phyloP scores from a whole-genome alignment of 1,140 invertebrate genomes.

The Yoshiicerus persimilis region DNA sequence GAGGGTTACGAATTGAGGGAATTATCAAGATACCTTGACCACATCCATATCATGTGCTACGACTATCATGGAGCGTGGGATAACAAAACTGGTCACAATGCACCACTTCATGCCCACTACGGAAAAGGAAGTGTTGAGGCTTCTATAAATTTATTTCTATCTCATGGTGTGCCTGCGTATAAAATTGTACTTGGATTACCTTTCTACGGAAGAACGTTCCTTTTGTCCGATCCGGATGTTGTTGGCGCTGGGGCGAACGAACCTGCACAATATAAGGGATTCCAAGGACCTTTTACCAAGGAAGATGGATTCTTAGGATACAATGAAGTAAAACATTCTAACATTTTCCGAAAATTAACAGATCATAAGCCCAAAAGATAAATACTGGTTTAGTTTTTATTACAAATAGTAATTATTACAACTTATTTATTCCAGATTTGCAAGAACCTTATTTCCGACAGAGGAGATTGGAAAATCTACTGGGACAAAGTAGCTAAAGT shows the following conservation, averaged over 20 bases:
- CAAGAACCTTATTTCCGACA: slow-evolving; percentile 43
- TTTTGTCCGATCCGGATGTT: slow-evolving; percentile 56
- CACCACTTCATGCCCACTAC: slow-evolving; percentile 51
- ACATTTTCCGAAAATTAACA: background rate
- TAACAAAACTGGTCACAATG: slow-evolving; percentile 70
- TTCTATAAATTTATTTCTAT: slow-evolving; percentile 51
- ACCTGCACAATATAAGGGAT: slow-evolving; percentile 60
- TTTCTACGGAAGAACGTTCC: slow-evolving; percentile 79
- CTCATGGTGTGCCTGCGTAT: slow-evolving; percentile 64
- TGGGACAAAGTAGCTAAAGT: slow-evolving; percentile 47
- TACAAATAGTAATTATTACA: too few relatives aligned
- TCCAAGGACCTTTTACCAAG: slow-evolving; percentile 73
- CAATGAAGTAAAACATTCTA: slow-evolving; percentile 67
- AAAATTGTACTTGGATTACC: slow-evolving; percentile 82
- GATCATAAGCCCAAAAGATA: too few relatives aligned
- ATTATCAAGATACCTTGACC: slow-evolving; percentile 73
- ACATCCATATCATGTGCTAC: slow-evolving; percentile 85
- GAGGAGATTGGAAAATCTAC: slow-evolving; percentile 47
- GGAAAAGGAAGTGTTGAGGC: slow-evolving; percentile 8
- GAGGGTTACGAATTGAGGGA: slow-evolving; percentile 72
- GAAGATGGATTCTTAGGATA: slow-evolving; percentile 84
- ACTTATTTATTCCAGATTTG: slow-evolving; percentile 52
- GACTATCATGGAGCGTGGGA: slow-evolving; percentile 89
- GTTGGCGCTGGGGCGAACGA: slow-evolving; percentile 56
- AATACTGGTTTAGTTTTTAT: too few relatives aligned